Conservation (phyloP, 2,113 vertebrate genomes). For the Pomatostomus ruficeps region DNA sequence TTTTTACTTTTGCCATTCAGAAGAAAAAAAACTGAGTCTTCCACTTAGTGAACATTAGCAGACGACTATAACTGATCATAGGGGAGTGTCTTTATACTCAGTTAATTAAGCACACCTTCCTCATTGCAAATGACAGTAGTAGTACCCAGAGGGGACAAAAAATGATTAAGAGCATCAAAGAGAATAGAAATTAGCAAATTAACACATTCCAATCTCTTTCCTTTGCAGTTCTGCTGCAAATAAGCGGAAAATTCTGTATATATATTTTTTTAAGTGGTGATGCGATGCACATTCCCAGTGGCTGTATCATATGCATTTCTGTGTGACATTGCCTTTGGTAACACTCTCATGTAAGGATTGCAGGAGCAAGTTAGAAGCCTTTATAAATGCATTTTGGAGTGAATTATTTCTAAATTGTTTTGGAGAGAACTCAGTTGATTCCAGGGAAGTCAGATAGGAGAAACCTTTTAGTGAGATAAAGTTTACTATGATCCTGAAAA, state of each 20-base stretch:
- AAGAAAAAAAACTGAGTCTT: not conserved
- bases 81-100: not conserved
- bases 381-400: not conserved
- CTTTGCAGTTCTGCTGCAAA: not conserved
- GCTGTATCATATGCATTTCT: not conserved
- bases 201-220: not conserved
- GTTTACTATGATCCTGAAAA: not conserved
- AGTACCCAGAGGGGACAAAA: constrained; percentile 9
- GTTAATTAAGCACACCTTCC: constrained; percentile 47
- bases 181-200: not conserved
- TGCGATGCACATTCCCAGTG: rapidly evolving
- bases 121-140: not conserved
- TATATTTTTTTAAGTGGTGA: not conserved
- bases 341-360: not conserved
- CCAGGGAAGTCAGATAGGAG: not conserved
- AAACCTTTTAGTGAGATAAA: not conserved
- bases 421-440: not conserved
- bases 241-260: not conserved
- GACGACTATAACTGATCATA: not conserved
- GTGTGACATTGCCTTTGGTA: not conserved
- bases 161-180: constrained; percentile 26
- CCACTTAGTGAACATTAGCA: not conserved
- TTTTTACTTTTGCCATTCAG: not conserved
- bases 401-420: not conserved
- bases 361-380: not conserved